A percentile compares a stretch with the other conserved stretches of the same genome.
Evolutionary conservation across 2,113 vertebrate species (phyloP).

Genomic region (Vidua macroura): DNA sequence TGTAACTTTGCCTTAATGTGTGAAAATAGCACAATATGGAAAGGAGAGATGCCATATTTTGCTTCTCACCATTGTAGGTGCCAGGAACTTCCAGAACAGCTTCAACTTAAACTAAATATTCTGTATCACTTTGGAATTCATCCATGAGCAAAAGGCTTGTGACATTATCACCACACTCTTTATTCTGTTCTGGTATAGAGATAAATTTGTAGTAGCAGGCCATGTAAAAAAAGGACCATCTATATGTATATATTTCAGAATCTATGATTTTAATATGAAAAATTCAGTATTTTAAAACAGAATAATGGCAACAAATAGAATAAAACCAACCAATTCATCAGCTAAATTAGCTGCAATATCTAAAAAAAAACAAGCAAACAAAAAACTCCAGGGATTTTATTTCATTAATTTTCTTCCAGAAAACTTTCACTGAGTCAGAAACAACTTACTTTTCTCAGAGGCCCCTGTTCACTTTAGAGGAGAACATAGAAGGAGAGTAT

Average conservation of each 20-base stretch:
- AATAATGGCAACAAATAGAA: background rate
- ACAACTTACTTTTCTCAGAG: background rate
- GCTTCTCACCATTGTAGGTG: background rate
- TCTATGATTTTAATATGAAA: background rate
- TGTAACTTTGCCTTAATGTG: slow-evolving; percentile 22
- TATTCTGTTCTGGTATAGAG: background rate
- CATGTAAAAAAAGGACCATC: background rate
- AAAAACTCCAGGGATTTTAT: background rate
- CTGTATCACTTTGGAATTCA: slow-evolving; percentile 9
- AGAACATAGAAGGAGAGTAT: background rate
- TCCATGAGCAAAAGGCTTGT: slow-evolving; percentile 29
- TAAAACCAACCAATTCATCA: background rate
- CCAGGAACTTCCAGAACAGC: slow-evolving; percentile 43
- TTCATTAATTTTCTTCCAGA: background rate
- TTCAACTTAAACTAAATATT: slow-evolving; percentile 32
- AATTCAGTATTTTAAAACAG: background rate
- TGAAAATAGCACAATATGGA: slow-evolving; percentile 42
- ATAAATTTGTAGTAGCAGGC: background rate
- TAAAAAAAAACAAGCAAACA: background rate
- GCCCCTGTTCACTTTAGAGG: background rate
- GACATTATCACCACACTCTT: background rate
- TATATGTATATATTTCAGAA: background rate
- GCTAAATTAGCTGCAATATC: background rate
- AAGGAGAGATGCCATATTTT: slow-evolving; percentile 34
- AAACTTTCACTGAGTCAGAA: background rate